These are phyloP conservation scores for Arothron firmamentum DNA, from an alignment of 2,113 vertebrate species.

Conservation along the genomic window DNA sequence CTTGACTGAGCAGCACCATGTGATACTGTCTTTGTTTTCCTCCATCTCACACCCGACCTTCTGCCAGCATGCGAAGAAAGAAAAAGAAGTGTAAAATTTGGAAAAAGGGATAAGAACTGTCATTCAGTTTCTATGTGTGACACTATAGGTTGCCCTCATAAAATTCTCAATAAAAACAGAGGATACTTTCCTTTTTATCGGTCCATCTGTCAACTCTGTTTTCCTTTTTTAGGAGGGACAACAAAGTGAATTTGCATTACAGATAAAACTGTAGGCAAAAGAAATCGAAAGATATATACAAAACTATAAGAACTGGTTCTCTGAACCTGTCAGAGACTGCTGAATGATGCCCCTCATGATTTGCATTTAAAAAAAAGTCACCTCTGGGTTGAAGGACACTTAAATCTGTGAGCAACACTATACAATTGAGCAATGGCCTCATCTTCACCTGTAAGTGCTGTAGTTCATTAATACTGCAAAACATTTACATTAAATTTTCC, in stretches of 20 bases:
- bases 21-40: conserved; percentile 71
- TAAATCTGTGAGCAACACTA: too few species aligned
- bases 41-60: conserved; percentile 48
- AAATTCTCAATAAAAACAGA: conserved; percentile 23
- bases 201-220: conserved; percentile 42
- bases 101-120: conserved; percentile 38
- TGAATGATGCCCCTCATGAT: too few species aligned
- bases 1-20: conserved; percentile 48
- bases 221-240: neutral
- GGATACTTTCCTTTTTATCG: conserved; percentile 28
- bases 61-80: conserved; percentile 9
- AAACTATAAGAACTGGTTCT: too few species aligned
- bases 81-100: conserved; percentile 39
- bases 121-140: conserved; percentile 34
- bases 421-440: too few species aligned
- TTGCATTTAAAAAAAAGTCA: too few species aligned
- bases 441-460: too few species aligned
- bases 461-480: too few species aligned
- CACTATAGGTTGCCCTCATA: conserved; percentile 43
- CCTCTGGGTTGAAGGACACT: too few species aligned
- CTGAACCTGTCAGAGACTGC: too few species aligned
- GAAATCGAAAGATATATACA: neutral
- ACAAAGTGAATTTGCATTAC: neutral
- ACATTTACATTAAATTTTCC: too few species aligned
- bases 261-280: neutral